Base-by-base conservation (phyloP, 2,888 invertebrate species). In the Proisotoma minuta region DNA sequence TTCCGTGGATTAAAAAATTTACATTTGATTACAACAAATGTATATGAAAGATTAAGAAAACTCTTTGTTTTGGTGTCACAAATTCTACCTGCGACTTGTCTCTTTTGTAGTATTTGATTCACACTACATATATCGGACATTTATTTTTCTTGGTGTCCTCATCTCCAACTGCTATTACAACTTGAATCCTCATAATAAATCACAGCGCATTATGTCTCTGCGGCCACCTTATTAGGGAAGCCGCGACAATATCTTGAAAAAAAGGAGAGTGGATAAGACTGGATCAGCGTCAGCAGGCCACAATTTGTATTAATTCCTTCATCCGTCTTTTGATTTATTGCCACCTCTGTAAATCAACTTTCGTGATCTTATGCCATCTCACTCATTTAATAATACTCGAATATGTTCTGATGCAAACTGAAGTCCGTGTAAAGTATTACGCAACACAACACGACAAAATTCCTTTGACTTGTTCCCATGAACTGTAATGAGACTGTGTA, bases 141-240 rank as follows among this genome's bases (percentile, higher is more conserved):
- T n/a, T n/a, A n/a, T n/a, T n/a, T n/a, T n/a, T n/a, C n/a, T n/a
- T n/a, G n/a, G n/a, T n/a, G n/a, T n/a, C n/a, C n/a, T n/a, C n/a
- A n/a, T n/a, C n/a, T n/a, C n/a, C n/a, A n/a, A n/a, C n/a, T n/a
- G n/a, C n/a, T n/a, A n/a, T n/a, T n/a, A n/a, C n/a, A n/a, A n/a
- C n/a, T n/a, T n/a, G n/a, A n/a, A n/a, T n/a, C n/a, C n/a, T n/a
- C n/a, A n/a, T n/a, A n/a, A n/a, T n/a, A n/a, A n/a, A n/a, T n/a
- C n/a, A 65, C 68, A 68, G 47, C 63, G 68, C 60, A 68, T 65
- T 68, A 65, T 49, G 59, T 40, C 60, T 60, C 57, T 51, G 65
- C 59, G 63, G 67, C 61, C 62, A 58, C 68, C 68, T 64, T 62
- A 68, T 65, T 65, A 68, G 68, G 68, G 58, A 49, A 52, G 39